These are phyloP conservation scores for Oostethus manadensis DNA, from an alignment of 2,113 vertebrate genomes.

Conservation along the genomic window DNA sequence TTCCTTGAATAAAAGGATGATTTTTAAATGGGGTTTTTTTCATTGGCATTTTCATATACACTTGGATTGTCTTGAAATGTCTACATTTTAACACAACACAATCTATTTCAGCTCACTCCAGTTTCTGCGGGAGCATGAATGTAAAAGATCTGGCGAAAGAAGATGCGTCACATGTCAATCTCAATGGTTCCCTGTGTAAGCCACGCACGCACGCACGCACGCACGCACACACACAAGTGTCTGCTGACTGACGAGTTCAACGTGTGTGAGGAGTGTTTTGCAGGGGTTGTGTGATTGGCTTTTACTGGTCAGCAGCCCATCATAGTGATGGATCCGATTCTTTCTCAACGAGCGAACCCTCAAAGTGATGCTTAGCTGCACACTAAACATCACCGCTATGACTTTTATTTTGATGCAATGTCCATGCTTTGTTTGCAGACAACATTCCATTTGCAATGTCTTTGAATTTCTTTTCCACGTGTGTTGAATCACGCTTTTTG, in stretches of 20 bases:
- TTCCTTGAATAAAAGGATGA: background rate
- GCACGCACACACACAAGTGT: conserved; percentile 6
- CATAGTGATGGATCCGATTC: conserved; percentile 25
- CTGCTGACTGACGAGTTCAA: conserved; percentile 47
- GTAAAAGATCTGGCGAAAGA: conserved; percentile 75
- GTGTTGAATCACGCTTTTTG: conserved; percentile 19
- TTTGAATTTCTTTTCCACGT: background rate
- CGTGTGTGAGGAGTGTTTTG: conserved; percentile 30
- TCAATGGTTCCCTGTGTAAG: conserved; percentile 86
- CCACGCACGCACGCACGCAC: conserved; percentile 43
- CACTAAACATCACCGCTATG: background rate
- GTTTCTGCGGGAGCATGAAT: conserved; percentile 81
- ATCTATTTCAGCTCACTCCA: conserved; percentile 80
- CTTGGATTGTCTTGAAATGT: background rate
- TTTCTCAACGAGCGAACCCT: conserved; percentile 1
- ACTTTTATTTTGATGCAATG: no score
- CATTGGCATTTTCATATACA: conserved; percentile 2
- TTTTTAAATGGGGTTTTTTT: no score
- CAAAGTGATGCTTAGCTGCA: background rate
- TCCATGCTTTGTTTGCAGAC: no score
- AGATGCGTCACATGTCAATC: conserved; percentile 70
- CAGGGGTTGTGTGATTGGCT: conserved; percentile 53
- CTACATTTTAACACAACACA: background rate
- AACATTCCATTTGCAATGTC: no score
- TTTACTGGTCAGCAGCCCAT: conserved; percentile 17